phyloP scores from a whole-genome alignment of 2,797 vertebrate species.

The Alosa sapidissima region DNA sequence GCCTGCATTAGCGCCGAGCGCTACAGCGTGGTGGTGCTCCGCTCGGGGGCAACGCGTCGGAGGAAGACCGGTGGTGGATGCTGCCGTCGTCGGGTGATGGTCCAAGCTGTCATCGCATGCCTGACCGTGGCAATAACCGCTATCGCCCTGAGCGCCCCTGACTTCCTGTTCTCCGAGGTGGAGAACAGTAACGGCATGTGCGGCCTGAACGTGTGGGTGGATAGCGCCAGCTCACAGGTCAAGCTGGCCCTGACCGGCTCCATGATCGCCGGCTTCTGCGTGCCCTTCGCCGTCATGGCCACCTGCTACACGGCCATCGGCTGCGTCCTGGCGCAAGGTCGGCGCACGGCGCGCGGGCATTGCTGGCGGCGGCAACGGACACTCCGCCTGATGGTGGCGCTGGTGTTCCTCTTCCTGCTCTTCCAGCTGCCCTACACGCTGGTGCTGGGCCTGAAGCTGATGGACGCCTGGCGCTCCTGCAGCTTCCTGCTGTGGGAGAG shows the following conservation, averaged over 20 bases:
- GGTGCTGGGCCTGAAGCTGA: slow-evolving; percentile 75
- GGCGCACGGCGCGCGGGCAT: slow-evolving; percentile 67
- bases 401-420: slow-evolving; percentile 82
- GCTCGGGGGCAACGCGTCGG: slow-evolving; percentile 62
- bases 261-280: slow-evolving; percentile 78
- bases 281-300: slow-evolving; percentile 82
- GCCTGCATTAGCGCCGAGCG: slow-evolving; percentile 90
- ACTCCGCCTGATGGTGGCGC: slow-evolving; percentile 78
- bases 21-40: slow-evolving; percentile 81
- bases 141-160: slow-evolving; percentile 78
- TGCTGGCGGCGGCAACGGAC: slow-evolving; percentile 71
- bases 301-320: slow-evolving; percentile 79
- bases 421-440: slow-evolving; percentile 89
- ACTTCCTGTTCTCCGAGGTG: slow-evolving; percentile 74
- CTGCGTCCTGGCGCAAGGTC: slow-evolving; percentile 71
- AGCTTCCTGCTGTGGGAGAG: slow-evolving; percentile 72
- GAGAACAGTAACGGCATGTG: slow-evolving; percentile 57
- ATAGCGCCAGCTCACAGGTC: slow-evolving; percentile 45
- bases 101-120: slow-evolving; percentile 62
- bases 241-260: slow-evolving; percentile 69
- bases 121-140: slow-evolving; percentile 74
- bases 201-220: slow-evolving; percentile 57
- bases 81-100: slow-evolving; percentile 59
- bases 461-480: slow-evolving; percentile 63
- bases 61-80: background rate